Conservation (phyloP, 35 echinoderm and acorn worm species). For the Eucidaris tribuloides region DNA sequence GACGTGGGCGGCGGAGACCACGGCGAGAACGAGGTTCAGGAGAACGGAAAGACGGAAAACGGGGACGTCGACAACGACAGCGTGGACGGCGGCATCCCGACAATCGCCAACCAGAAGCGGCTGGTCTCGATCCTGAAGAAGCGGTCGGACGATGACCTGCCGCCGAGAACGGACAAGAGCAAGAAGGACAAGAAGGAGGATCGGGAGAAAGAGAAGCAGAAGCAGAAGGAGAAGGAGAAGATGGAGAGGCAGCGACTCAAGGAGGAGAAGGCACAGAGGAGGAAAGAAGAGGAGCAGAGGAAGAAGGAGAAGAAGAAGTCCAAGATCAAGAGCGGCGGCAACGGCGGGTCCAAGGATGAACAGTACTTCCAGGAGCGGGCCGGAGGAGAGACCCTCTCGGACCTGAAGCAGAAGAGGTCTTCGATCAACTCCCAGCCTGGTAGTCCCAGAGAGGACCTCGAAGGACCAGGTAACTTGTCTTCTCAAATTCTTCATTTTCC, state of each 20-base stretch:
- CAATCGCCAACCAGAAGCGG: neutral
- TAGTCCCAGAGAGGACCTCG: neutral
- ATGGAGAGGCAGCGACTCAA: neutral
- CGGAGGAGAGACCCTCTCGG: neutral
- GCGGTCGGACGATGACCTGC: neutral
- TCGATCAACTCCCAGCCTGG: no score
- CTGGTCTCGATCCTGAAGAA: constrained; percentile 25
- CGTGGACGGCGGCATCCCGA: neutral
- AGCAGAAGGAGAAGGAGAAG: constrained; percentile 1
- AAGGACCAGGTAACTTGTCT: constrained; percentile 14
- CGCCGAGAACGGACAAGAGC: neutral
- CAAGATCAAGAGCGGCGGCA: neutral
- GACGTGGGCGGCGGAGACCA: neutral
- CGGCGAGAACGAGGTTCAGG: neutral
- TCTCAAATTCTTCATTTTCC: no score
- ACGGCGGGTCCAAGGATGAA: neutral
- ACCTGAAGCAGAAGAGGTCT: neutral
- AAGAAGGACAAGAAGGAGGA: constrained; percentile 18
- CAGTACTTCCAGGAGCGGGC: neutral
- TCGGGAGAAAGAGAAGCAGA: neutral
- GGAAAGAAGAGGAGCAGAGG: neutral
- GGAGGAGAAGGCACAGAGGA: neutral
- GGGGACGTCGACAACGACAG: constrained; percentile 1
- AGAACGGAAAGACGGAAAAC: neutral
- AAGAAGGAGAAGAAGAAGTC: neutral